A percentile compares a stretch with the other conserved stretches of the same genome.
These are phyloP conservation scores for Temnothorax longispinosus DNA, from an alignment of 1,140 invertebrate species.

Conservation along the genomic window DNA sequence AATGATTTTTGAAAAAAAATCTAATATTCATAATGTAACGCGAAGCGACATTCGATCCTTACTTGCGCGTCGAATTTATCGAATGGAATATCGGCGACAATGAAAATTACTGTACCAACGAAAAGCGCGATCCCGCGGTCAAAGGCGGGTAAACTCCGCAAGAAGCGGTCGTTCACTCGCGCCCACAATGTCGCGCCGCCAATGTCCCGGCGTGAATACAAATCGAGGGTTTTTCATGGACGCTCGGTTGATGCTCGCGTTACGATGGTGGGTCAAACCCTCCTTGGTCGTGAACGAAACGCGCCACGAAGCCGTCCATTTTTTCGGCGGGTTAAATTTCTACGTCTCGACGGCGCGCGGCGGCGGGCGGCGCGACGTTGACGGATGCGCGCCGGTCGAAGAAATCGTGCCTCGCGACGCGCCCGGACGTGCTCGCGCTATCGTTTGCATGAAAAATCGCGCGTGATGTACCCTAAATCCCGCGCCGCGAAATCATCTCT, in stretches of 20 bases:
- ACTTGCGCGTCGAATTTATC: neutral
- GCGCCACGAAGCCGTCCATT: conserved; percentile 73
- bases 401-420: conserved; percentile 78
- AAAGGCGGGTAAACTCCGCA: conserved; percentile 21
- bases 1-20: neutral
- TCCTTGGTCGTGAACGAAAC: conserved; percentile 60
- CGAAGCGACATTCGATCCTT: neutral
- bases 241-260: conserved; percentile 56
- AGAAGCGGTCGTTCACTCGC: conserved; percentile 75
- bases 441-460: conserved; percentile 77
- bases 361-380: conserved; percentile 77
- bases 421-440: conserved; percentile 62
- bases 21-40: neutral
- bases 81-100: neutral
- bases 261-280: conserved; percentile 35
- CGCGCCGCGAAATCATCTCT: neutral
- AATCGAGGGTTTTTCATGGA: conserved; percentile 79
- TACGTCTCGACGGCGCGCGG: conserved; percentile 77
- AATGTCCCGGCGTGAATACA: conserved; percentile 79
- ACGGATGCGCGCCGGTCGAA: conserved; percentile 82
- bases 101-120: conserved; percentile 18
- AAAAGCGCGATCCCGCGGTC: neutral
- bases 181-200: conserved; percentile 75
- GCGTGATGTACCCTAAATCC: conserved; percentile 66
- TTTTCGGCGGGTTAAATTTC: conserved; percentile 82